Percentiles rank a stretch among this genome's conserved stretches.
phyloP scores from a whole-genome alignment of 64 coral and sea anemone genomes.

The Porites australiensis region DNA sequence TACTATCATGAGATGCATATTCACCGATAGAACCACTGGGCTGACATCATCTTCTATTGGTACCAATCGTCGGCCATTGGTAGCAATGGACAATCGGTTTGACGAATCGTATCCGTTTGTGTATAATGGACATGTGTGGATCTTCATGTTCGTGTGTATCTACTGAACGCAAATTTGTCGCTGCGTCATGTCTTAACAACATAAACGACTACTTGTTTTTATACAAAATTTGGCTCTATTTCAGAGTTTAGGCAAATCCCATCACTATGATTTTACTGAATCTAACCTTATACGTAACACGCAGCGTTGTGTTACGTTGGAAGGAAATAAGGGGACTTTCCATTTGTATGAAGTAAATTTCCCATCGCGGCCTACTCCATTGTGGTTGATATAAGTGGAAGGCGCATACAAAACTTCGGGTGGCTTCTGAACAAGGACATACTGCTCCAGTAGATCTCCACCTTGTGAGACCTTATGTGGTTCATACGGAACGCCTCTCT shows the following conservation, averaged over 20 bases:
- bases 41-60: too few species aligned
- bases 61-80: too few species aligned
- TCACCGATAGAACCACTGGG: too few species aligned
- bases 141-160: not conserved
- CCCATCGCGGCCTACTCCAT: not conserved
- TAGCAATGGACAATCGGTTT: too few species aligned
- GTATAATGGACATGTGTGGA: not conserved
- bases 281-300: constrained; percentile 36
- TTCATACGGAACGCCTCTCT: not conserved
- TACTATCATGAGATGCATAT: too few species aligned
- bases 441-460: not conserved
- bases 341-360: constrained; percentile 52
- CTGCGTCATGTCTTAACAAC: not conserved
- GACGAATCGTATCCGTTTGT: too few species aligned
- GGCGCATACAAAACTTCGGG: constrained; percentile 23
- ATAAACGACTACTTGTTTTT: not conserved
- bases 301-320: constrained; percentile 21
- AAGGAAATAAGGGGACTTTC: constrained; percentile 40
- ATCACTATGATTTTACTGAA: not conserved
- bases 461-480: not conserved
- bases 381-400: constrained; percentile 27
- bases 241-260: not conserved
- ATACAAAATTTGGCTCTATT: not conserved
- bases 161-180: not conserved
- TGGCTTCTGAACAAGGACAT: not conserved